Percentiles rank a stretch among this genome's conserved stretches.
Conservation (phyloP, 2,888 invertebrate genomes). For the Caenorhabditis parvicauda region DNA sequence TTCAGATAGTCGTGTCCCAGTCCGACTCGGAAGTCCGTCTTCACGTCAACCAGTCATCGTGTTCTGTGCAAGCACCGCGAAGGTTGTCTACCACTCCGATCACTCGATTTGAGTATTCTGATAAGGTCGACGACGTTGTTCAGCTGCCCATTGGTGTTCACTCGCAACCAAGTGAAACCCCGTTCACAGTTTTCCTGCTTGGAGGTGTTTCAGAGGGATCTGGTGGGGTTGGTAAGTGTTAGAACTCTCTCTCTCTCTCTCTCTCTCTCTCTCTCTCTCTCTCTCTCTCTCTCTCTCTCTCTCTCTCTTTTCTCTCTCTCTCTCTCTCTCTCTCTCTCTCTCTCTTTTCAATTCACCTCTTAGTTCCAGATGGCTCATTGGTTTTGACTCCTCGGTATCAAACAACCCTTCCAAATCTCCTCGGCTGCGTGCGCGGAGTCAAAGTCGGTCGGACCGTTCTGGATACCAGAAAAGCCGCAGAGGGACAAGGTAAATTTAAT, state of each 20-base stretch:
- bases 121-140: too few relatives aligned
- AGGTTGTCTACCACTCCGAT: too few relatives aligned
- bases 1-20: too few relatives aligned
- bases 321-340: conserved; percentile 10
- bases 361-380: conserved; percentile 21
- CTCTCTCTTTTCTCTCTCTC: conserved; percentile 7
- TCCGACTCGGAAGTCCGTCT: conserved; percentile 13
- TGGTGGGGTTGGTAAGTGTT: conserved; percentile 10
- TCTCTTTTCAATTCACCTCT: conserved; percentile 6
- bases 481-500: conserved; percentile 9
- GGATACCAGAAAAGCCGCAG: conserved; percentile 20
- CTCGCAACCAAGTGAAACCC: not conserved
- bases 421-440: conserved; percentile 54
- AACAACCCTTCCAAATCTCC: conserved; percentile 40
- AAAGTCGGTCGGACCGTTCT: conserved; percentile 26
- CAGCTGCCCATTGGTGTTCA: conserved; percentile 20
- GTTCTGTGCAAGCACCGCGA: conserved; percentile 18
- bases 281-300: conserved; percentile 9
- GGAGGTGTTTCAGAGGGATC: not conserved
- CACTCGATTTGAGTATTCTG: too few relatives aligned
- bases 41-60: conserved; percentile 21
- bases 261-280: too few relatives aligned
- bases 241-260: not conserved
- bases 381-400: conserved; percentile 33
- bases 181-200: conserved; percentile 5